Conservation (phyloP, 2,797 vertebrate genomes). For the Ficedula albicollis region DNA sequence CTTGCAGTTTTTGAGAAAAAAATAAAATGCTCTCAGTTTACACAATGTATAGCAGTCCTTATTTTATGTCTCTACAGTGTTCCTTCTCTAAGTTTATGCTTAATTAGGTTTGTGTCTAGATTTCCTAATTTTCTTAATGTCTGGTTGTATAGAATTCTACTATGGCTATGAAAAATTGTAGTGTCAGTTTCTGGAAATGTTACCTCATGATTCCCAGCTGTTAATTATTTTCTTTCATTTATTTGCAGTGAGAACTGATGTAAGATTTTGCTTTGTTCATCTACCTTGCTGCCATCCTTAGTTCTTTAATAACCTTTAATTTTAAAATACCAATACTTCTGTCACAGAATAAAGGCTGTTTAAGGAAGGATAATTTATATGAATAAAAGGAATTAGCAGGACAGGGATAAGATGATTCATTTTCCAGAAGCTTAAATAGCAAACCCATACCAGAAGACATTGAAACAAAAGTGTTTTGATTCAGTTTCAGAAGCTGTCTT, state of each 20-base stretch:
- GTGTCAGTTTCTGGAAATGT: background rate
- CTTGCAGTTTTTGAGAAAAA: background rate
- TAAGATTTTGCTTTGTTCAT: background rate
- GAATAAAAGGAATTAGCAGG: background rate
- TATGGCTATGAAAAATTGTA: background rate
- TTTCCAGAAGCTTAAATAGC: background rate
- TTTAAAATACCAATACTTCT: background rate
- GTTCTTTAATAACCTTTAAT: background rate
- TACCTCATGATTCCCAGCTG: background rate
- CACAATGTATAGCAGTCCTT: background rate
- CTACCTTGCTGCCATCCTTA: background rate
- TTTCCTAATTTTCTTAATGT: background rate
- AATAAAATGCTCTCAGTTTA: background rate
- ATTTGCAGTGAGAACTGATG: background rate
- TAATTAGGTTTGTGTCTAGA: background rate
- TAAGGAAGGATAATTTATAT: background rate
- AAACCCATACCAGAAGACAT: background rate
- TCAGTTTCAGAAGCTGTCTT: background rate
- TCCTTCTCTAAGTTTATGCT: background rate
- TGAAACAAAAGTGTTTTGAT: background rate
- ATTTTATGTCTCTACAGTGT: background rate
- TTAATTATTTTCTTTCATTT: background rate
- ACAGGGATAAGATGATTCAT: background rate
- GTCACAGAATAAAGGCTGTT: background rate
- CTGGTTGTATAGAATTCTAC: background rate